Evolutionary conservation across 2,797 vertebrate genomes (phyloP), one percentile per base, ranked within the genome.

Genomic region (Alca torda): DNA sequence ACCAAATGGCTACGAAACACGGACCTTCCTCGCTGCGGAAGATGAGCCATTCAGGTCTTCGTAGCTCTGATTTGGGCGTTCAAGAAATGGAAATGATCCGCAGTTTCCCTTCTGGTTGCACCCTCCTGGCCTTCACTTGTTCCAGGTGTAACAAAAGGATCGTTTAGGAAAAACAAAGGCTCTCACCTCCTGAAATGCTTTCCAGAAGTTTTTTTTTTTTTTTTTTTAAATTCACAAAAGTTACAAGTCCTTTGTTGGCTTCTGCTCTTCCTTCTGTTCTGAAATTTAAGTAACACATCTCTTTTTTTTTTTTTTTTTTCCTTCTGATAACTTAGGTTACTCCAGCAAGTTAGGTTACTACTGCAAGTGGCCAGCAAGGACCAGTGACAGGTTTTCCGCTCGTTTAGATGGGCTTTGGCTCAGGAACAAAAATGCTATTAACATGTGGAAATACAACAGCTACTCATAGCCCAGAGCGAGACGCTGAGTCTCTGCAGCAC

Each of bases 401-500:
- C 15, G 4, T 19, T 67, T 19, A 19, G 31, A 9, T 10, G 45
- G 28, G 30, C 33, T 79, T 54, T 70, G 46, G 13, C 57, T 82
- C 37, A 73, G 79, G 54, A 61, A 28, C 35, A 14, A 28, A 26
- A 37, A 30, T 5, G 28, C 6, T 51, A 9, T 20, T 19, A 43
- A 25, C n/a, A 7, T 4, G 25, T 12, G 33, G 43, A 56, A 79
- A 57, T 10, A 39, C 9, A 13, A 24, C 24, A 16, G n/a, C 30
- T 35, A 37, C 59, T 59, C 57, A 11, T 33, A 20, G 19, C 39
- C 41, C 35, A 4, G 59, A 23, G 43, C 0, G 14, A 65, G 68
- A 41, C 0, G 1, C 0, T 4, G 31, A 39, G 13, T 13, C 45
- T 7, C 39, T 16, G 74, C 14, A 11, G 48, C 1, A 1, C 0